These are phyloP conservation scores for Microctenopoma steveboyesi DNA, from an alignment of 2,797 vertebrate species.

Conservation along the genomic window DNA sequence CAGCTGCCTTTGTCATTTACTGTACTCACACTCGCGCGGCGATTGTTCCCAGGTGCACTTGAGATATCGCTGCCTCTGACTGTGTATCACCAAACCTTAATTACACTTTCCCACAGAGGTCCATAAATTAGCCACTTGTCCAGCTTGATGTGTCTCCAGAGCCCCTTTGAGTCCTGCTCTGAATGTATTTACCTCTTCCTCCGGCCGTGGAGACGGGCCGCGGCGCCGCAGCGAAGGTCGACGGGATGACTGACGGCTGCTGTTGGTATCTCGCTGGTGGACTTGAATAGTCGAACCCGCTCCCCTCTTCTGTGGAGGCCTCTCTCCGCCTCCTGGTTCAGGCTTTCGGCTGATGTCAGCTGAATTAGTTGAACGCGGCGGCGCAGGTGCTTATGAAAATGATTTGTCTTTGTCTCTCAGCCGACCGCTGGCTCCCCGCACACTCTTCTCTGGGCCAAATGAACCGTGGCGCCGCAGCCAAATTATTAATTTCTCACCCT, in stretches of 20 bases:
- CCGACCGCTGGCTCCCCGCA: conserved; percentile 4
- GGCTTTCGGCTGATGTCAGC: conserved; percentile 11
- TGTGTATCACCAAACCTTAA: conserved; percentile 13
- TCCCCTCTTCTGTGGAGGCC: background rate
- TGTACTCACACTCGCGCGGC: too few species aligned
- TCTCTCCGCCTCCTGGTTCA: background rate
- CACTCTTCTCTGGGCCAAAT: conserved; percentile 52
- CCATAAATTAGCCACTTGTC: conserved; percentile 18
- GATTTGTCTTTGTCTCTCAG: background rate
- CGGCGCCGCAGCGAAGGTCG: background rate
- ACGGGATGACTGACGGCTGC: background rate
- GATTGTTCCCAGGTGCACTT: too few species aligned
- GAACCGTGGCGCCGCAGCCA: conserved; percentile 52
- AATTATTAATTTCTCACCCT: conserved; percentile 65
- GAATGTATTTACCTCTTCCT: conserved; percentile 20
- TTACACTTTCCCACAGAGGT: conserved; percentile 1
- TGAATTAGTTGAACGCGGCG: conserved; percentile 23
- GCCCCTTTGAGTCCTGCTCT: conserved; percentile 1
- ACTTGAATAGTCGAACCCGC: conserved; percentile 2
- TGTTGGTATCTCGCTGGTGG: background rate
- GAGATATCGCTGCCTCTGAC: too few species aligned
- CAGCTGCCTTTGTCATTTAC: too few species aligned
- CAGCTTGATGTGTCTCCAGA: conserved; percentile 21
- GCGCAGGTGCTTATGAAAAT: conserved; percentile 22
- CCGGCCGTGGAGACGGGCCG: background rate